phyloP scores from a whole-genome alignment of 2,113 vertebrate species.

The Scortum barcoo region DNA sequence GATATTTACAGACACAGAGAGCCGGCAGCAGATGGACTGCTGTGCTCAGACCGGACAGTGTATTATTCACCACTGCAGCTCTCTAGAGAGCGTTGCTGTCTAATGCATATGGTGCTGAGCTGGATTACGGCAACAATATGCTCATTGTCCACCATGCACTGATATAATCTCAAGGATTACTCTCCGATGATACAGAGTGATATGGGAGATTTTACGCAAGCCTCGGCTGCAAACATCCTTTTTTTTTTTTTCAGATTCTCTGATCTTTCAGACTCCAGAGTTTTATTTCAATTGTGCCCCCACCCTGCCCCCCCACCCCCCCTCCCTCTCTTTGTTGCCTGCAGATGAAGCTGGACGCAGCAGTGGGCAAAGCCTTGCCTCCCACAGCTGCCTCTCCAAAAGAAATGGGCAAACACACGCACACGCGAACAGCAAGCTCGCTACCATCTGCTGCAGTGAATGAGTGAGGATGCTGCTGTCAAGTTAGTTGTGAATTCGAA shows the following conservation, averaged over 20 bases:
- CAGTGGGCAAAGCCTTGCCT: constrained; percentile 52
- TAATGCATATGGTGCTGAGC: constrained; percentile 73
- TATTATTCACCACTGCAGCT: constrained; percentile 57
- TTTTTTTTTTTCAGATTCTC: constrained; percentile 42
- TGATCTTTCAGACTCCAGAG: constrained; percentile 33
- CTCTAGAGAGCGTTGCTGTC: constrained; percentile 65
- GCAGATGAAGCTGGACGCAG: constrained; percentile 42
- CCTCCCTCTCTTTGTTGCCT: constrained; percentile 45
- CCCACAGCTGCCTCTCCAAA: constrained; percentile 74
- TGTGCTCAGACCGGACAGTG: constrained; percentile 38
- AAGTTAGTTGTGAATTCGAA: constrained; percentile 73
- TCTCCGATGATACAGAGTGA: constrained; percentile 57
- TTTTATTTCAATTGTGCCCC: constrained; percentile 51
- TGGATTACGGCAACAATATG: constrained; percentile 83
- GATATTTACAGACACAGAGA: constrained; percentile 54
- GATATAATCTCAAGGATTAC: constrained; percentile 82
- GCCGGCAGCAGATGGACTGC: constrained; percentile 57
- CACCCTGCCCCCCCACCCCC: too few species aligned
- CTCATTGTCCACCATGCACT: constrained; percentile 75
- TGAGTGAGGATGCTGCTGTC: constrained; percentile 66
- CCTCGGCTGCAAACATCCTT: constrained; percentile 15
- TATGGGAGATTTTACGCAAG: constrained; percentile 42
- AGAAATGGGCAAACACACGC: constrained; percentile 52
- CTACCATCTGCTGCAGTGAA: constrained; percentile 72
- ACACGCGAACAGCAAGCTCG: constrained; percentile 37